Conservation (phyloP, 1,140 invertebrate genomes). For the Idris sp. region DNA sequence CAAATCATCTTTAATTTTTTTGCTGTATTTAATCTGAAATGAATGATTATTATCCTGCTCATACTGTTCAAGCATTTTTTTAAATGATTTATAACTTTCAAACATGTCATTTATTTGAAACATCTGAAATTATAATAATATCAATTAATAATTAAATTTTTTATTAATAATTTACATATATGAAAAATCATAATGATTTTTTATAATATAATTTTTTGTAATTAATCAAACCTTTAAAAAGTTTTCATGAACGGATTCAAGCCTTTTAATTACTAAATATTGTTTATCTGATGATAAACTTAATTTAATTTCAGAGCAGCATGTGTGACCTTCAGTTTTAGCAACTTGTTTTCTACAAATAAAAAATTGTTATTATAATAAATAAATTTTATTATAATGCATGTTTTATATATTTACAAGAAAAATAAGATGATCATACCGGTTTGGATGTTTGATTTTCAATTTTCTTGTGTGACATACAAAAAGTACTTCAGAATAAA, state of each 20-base stretch:
- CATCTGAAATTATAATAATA: not conserved
- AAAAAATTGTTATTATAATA: too few species aligned
- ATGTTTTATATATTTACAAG: too few species aligned
- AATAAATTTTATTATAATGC: too few species aligned
- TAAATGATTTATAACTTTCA: constrained; percentile 3
- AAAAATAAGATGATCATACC: not conserved
- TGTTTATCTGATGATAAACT: constrained; percentile 7
- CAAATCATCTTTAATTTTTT: constrained; percentile 7
- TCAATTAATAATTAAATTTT: not conserved
- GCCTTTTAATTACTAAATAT: constrained; percentile 8
- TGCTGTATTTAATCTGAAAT: constrained; percentile 18
- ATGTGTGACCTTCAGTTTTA: too few species aligned
- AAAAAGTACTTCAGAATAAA: constrained; percentile 21
- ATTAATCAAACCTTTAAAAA: constrained; percentile 7
- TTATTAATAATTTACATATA: not conserved
- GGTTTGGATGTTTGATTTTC: not conserved
- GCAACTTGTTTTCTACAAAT: too few species aligned
- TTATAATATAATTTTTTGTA: not conserved
- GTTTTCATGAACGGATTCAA: constrained; percentile 7
- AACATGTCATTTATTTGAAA: not conserved
- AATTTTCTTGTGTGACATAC: constrained; percentile 11
- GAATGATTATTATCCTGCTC: not conserved
- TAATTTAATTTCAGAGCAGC: constrained; percentile 18
- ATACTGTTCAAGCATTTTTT: not conserved
- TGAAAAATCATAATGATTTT: not conserved